These are phyloP conservation scores for Synanthedon formicaeformis DNA, from an alignment of 2,888 invertebrate species.

Conservation along the genomic window DNA sequence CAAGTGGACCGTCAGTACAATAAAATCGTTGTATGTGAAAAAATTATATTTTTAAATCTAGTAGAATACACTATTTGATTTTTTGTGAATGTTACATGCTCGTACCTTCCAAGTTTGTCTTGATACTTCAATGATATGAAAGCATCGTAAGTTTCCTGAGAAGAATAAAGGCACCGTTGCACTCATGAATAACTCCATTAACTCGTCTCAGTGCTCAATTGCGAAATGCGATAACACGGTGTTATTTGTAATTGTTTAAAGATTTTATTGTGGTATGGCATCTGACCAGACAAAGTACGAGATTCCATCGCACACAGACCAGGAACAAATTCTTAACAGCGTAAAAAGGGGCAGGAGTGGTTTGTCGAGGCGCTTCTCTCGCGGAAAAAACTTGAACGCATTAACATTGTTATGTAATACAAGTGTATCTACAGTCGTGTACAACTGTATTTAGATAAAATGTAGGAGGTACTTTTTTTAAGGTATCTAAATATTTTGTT, in stretches of 20 bases:
- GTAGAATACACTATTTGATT: no score
- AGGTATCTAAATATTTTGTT: no score
- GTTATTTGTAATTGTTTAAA: constrained; percentile 33
- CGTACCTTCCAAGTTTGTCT: no score
- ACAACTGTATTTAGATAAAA: constrained; percentile 15
- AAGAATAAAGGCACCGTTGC: constrained; percentile 15
- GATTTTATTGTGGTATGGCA: constrained; percentile 59
- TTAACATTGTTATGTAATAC: background rate
- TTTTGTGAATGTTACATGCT: no score
- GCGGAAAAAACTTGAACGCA: constrained; percentile 54
- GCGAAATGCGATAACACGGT: constrained; percentile 21
- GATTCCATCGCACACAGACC: constrained; percentile 50
- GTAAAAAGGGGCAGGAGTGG: constrained; percentile 39
- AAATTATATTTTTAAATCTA: no score
- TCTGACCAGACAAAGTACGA: constrained; percentile 33
- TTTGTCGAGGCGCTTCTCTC: constrained; percentile 12
- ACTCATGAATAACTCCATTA: constrained; percentile 8
- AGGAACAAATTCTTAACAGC: constrained; percentile 59
- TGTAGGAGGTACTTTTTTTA: background rate
- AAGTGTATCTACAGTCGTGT: constrained; percentile 31
- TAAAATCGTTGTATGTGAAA: no score
- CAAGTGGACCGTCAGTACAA: no score
- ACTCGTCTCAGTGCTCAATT: background rate
- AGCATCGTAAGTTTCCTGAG: constrained; percentile 1
- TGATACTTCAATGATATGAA: background rate